Base-by-base conservation (phyloP, 2,113 vertebrate genomes). In the Aleadryas rufinucha region DNA sequence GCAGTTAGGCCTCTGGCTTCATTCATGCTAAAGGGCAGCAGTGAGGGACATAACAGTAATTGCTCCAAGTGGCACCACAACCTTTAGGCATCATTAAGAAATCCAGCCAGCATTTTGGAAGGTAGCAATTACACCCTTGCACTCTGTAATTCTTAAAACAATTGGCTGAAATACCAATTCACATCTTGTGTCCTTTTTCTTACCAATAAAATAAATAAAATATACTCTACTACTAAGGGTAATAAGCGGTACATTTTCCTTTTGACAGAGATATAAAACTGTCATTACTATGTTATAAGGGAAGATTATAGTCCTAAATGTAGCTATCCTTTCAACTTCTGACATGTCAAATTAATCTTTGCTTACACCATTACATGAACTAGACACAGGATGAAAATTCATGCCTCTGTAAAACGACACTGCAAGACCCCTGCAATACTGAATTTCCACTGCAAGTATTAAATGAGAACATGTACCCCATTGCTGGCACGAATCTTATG, bases 191-290 rank as follows among this genome's bases (percentile, higher is more conserved):
- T 90, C 87, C 90, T 92, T 86, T 75, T 35, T 88, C 65, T 86
- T 81, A 63, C 52, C 81, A 94, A 93, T 84, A 96, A 91, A 91
- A 96, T 94, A 96, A 95, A 95, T 95, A 93, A 96, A 94, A 94
- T 56, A 69, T 64, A 90, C 15, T 61, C 60, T 61, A 45, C 49
- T 53, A 68, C 31, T 71, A 86, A 80, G 68, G 42, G 59, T 77
- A 96, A 84, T 95, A 93, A 93, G 79, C 93, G 60, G 76, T 64
- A 96, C 68, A 71, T 90, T 95, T 83, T 86, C 83, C 50, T 86
- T 90, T 81, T 96, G 93, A 95, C 85, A 92, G 60, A 88, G 80
- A 93, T 52, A 84, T 95, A 95, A 92, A 96, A 90, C 68, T 84
- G n/a, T 68, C 90, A 95, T 96, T 96, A 95, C 90, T 92, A 91